Conservation (phyloP, 2,113 vertebrate species). For the Percopsis transmontana region DNA sequence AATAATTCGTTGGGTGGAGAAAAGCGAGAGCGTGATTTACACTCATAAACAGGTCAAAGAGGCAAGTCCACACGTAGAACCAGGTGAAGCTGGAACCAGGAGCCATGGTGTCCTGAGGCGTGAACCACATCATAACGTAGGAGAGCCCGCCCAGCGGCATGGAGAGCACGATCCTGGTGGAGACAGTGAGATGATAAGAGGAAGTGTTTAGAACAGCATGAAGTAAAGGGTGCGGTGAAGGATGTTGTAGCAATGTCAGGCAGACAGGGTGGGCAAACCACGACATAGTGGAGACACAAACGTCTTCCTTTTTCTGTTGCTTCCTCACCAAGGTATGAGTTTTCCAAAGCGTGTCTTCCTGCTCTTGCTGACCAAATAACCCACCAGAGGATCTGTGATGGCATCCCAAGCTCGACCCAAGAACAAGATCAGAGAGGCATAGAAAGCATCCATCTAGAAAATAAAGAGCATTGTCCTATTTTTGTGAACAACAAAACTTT, state of each 20-base stretch:
- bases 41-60: constrained; percentile 75
- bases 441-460: constrained; percentile 56
- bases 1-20: not conserved
- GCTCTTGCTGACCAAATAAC: constrained; percentile 69
- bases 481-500: not conserved
- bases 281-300: not conserved
- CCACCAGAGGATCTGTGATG: constrained; percentile 64
- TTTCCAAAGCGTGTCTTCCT: constrained; percentile 54
- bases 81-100: constrained; percentile 65
- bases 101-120: constrained; percentile 48
- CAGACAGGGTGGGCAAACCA: not conserved
- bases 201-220: not conserved
- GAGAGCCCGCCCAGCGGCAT: constrained; percentile 61
- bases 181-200: not conserved
- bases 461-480: not conserved
- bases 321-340: constrained; percentile 67
- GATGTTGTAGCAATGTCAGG: not conserved
- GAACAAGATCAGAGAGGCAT: constrained; percentile 65
- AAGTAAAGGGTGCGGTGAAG: not conserved
- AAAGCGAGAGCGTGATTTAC: constrained; percentile 44
- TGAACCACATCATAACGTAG: constrained; percentile 67
- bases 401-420: constrained; percentile 70
- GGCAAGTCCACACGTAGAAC: constrained; percentile 69
- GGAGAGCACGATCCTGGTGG: constrained; percentile 55
- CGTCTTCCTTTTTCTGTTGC: not conserved